phyloP scores from a whole-genome alignment of 2,797 vertebrate species.

The Dryobates pubescens region DNA sequence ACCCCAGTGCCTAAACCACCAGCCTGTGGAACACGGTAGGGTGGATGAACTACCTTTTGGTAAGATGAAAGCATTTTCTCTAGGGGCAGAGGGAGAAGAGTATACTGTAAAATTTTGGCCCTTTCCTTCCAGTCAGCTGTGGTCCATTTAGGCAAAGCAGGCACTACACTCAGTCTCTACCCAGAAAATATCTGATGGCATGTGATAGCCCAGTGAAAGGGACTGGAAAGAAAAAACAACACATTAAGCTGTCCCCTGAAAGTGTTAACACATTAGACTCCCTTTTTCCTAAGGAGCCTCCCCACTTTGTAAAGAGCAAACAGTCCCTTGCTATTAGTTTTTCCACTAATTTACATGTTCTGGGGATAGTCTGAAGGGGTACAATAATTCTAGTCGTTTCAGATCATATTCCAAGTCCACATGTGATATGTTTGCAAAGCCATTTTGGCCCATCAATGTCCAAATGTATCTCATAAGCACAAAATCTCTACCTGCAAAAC shows the following conservation, averaged over 20 bases:
- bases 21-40: neutral
- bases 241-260: slow-evolving; percentile 27
- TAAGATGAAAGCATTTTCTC: neutral
- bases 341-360: neutral
- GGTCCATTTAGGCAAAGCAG: neutral
- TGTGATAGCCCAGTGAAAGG: neutral
- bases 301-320: slow-evolving; percentile 23
- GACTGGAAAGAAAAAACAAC: slow-evolving; percentile 31
- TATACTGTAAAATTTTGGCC: neutral
- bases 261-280: neutral
- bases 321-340: neutral
- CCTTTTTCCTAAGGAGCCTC: slow-evolving; percentile 15
- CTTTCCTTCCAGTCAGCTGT: neutral
- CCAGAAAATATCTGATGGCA: neutral
- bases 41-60: neutral
- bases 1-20: neutral
- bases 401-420: slow-evolving; percentile 13
- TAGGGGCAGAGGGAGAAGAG: neutral
- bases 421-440: slow-evolving; percentile 30
- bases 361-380: neutral
- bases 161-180: neutral
- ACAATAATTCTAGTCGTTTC: neutral
- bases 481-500: slow-evolving; percentile 53
- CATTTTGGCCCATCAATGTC: neutral
- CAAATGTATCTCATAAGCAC: slow-evolving; percentile 28